These are phyloP conservation scores for Lasiommata megera DNA, from an alignment of 2,888 invertebrate species.

Conservation along the genomic window DNA sequence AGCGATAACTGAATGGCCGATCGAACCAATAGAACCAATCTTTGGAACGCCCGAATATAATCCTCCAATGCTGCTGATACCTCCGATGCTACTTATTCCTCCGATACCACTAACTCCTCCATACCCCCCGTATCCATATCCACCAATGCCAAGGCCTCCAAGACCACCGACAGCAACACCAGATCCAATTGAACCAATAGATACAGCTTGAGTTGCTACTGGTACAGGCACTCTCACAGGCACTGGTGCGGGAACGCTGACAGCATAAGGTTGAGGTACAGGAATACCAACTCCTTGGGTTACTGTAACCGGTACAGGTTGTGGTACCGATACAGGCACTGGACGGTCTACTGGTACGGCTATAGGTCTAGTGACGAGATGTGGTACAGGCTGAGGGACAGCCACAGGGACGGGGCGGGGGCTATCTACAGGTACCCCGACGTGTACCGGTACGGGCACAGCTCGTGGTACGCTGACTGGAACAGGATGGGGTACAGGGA, in stretches of 20 bases:
- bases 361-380: constrained; percentile 62
- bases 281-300: constrained; percentile 78
- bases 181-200: constrained; percentile 20
- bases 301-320: constrained; percentile 74
- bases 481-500: constrained; percentile 77
- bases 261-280: constrained; percentile 77
- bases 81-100: constrained; percentile 15
- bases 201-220: constrained; percentile 38
- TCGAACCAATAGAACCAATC: constrained; percentile 11
- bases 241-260: constrained; percentile 62
- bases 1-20: constrained; percentile 17
- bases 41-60: constrained; percentile 20
- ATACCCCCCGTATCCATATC: constrained; percentile 5
- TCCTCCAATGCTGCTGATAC: constrained; percentile 14
- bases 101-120: constrained; percentile 5
- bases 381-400: constrained; percentile 70
- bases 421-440: constrained; percentile 71
- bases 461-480: constrained; percentile 60
- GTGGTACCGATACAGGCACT: constrained; percentile 77
- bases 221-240: constrained; percentile 60
- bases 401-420: constrained; percentile 56
- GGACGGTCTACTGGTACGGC: constrained; percentile 78
- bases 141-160: constrained; percentile 14
- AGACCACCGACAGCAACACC: constrained; percentile 12
- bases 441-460: constrained; percentile 73